phyloP scores from a whole-genome alignment of 2,113 vertebrate species.

The Clinocottus analis region DNA sequence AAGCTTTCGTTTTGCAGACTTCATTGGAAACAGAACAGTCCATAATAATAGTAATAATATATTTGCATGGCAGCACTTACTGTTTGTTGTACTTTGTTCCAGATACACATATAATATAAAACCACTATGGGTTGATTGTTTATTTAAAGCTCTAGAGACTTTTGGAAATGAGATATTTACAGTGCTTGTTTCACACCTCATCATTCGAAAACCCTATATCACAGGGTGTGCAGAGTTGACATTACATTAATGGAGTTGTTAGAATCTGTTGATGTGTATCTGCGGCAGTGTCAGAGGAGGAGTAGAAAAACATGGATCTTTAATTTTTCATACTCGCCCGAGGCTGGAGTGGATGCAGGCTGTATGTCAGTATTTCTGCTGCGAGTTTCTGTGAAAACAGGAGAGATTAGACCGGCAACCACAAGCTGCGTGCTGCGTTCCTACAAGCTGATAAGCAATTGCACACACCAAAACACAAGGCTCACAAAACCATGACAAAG shows the following conservation, averaged over 20 bases:
- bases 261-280: slow-evolving; percentile 27
- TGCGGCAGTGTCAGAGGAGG: slow-evolving; percentile 44
- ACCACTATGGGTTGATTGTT: not conserved
- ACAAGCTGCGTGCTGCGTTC: slow-evolving; percentile 18
- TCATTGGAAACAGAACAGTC: not conserved
- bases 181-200: not conserved
- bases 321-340: slow-evolving; percentile 63
- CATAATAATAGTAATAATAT: not conserved
- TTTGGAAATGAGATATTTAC: slow-evolving; percentile 8
- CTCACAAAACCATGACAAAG: slow-evolving; percentile 35
- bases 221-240: not conserved
- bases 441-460: slow-evolving; percentile 29
- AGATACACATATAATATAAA: not conserved
- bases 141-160: slow-evolving; percentile 4
- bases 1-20: not conserved
- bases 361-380: slow-evolving; percentile 44
- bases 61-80: not conserved
- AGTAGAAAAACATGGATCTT: slow-evolving; percentile 48
- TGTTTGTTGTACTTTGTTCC: not conserved
- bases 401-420: slow-evolving; percentile 33
- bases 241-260: slow-evolving; percentile 26
- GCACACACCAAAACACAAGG: slow-evolving; percentile 5
- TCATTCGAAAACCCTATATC: not conserved
- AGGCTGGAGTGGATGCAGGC: slow-evolving; percentile 40
- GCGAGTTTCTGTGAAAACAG: slow-evolving; percentile 33